phyloP scores from a whole-genome alignment of 2,113 vertebrate species.

The Triplophysa rosa region DNA sequence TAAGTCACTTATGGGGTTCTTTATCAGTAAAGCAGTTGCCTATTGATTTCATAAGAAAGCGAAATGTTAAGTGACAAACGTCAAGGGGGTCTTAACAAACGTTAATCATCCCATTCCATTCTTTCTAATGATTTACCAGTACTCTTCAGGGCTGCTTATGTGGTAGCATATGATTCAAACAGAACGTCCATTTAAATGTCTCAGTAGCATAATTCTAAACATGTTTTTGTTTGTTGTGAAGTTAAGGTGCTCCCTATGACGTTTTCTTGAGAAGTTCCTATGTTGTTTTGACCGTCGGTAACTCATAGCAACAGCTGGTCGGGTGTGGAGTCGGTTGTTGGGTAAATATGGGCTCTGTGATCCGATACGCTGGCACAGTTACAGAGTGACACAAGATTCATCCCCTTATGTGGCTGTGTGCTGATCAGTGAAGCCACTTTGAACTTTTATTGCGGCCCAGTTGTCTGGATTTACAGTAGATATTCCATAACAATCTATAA shows the following conservation, averaged over 20 bases:
- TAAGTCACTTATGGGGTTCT: too few relatives aligned
- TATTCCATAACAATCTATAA: too few relatives aligned
- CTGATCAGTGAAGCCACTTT: background rate
- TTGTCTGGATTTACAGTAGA: background rate
- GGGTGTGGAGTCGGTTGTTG: background rate
- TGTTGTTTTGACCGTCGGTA: background rate
- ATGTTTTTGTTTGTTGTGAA: background rate
- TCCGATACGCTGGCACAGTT: background rate
- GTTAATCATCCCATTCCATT: background rate
- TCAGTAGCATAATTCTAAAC: background rate
- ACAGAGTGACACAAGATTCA: background rate
- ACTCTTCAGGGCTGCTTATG: background rate
- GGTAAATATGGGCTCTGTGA: background rate
- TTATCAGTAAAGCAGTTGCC: background rate
- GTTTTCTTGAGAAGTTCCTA: background rate
- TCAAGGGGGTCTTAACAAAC: background rate
- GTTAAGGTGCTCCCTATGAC: background rate
- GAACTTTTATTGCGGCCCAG: background rate
- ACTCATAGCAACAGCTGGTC: background rate
- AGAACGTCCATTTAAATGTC: background rate
- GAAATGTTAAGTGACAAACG: background rate
- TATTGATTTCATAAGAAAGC: background rate
- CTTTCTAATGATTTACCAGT: conserved; percentile 52
- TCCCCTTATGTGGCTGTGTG: background rate
- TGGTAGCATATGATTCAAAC: background rate